Base-by-base conservation (phyloP, 2,888 invertebrate species). In the Coenonympha glycerion region DNA sequence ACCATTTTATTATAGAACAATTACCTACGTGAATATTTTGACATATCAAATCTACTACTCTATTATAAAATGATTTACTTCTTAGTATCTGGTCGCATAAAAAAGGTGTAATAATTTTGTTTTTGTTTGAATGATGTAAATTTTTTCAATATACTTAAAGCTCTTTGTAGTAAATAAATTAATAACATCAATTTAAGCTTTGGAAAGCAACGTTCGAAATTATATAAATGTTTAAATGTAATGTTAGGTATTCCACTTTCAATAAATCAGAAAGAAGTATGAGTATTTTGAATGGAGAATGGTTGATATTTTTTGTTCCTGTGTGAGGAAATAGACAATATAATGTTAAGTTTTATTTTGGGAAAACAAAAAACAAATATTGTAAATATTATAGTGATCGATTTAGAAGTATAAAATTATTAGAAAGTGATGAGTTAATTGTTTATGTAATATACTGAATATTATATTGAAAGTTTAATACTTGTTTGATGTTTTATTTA, bases 381-480 rank as follows among this genome's bases (percentile, higher is more conserved):
- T 84, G 84, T 85, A 84, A 79, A 84, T 85, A 84, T 73, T 62
- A 63, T 74, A 75, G 68, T 68, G 66, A 76, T 65, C 63, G 40
- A 51, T 61, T 62, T 66, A 77, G 75, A 69, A 13, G 61, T 61
- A 52, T 76, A 75, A n/a, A n/a, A 66, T 69, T 68, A 71, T 68
- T 68, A 72, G 68, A 63, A 73, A 75, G 68, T 79, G 79, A 72
- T 61, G 74, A 80, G 78, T 82, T 83, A 81, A 81, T 85, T 81
- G 85, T 86, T 83, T 83, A 74, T 79, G 79, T 81, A 73, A 78
- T 77, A 76, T 72, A 71, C 78, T 80, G 80, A 84, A 83, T 84
- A 85, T 33, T 33, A 44, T 85, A 84, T 83, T 80, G 79, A 83
- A 81, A 82, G 82, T 84, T 85, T 72, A 71, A 76, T 73, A 66